Percentiles rank a stretch among this genome's conserved stretches.
These are phyloP conservation scores for Lomographa bimaculata DNA, from an alignment of 2,888 invertebrate genomes.

Conservation along the genomic window DNA sequence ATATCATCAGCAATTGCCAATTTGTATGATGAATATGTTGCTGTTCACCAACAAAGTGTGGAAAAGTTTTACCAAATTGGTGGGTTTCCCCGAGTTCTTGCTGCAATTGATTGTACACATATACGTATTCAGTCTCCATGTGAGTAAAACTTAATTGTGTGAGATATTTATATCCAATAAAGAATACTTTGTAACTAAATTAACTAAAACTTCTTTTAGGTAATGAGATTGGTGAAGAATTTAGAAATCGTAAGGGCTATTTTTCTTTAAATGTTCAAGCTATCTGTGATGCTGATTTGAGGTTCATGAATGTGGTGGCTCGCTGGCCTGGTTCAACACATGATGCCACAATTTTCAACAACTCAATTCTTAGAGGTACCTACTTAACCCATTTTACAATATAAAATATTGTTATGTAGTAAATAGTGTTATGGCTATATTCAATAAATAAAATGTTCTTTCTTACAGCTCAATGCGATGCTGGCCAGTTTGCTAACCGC, in stretches of 20 bases:
- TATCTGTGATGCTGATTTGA: conserved; percentile 24
- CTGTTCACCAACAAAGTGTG: conserved; percentile 18
- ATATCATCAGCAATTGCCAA: conserved; percentile 33
- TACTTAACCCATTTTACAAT: conserved; percentile 6
- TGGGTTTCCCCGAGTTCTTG: conserved; percentile 36
- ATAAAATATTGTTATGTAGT: no score
- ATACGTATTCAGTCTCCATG: conserved; percentile 33
- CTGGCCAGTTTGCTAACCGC: conserved; percentile 20
- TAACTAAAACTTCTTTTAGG: background rate
- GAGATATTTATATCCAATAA: no score
- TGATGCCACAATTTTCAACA: conserved; percentile 30
- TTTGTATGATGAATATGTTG: conserved; percentile 29
- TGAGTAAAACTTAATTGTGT: conserved; percentile 13
- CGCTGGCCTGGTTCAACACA: conserved; percentile 26
- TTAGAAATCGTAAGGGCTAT: conserved; percentile 26
- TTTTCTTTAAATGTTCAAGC: conserved; percentile 32
- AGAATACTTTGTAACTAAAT: no score
- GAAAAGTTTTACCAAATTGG: conserved; percentile 28
- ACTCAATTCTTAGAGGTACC: conserved; percentile 22
- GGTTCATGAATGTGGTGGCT: conserved; percentile 21
- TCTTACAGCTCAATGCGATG: conserved; percentile 27
- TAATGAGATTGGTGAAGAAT: conserved; percentile 16
- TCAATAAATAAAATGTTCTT: background rate
- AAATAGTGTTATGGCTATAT: no score
- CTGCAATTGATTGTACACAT: conserved; percentile 31